Conservation (phyloP, 1,140 invertebrate genomes). For the Calosoma granatense region DNA sequence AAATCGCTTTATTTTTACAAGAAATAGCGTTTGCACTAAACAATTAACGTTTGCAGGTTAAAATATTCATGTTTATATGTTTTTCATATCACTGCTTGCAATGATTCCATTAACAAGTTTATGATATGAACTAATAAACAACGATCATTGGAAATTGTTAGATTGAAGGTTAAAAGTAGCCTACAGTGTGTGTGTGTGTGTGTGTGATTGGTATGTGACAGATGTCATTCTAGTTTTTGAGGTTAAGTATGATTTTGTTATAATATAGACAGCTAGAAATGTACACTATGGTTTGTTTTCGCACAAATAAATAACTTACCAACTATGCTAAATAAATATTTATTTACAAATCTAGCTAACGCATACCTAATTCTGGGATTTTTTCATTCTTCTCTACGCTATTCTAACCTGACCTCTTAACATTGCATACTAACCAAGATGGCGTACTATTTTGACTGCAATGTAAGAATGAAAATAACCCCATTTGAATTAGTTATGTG, state of each 20-base stretch:
- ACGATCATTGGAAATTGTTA: too few relatives aligned
- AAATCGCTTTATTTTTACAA: background rate
- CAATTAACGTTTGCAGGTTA: too few relatives aligned
- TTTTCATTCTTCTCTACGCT: background rate
- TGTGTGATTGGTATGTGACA: too few relatives aligned
- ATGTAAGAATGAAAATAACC: background rate
- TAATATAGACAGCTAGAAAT: constrained; percentile 1
- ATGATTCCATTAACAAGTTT: too few relatives aligned
- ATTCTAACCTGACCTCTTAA: background rate
- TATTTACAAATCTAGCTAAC: constrained; percentile 1
- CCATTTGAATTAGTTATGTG: background rate
- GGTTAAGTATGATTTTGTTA: background rate
- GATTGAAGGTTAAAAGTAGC: too few relatives aligned
- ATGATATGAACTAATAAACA: too few relatives aligned
- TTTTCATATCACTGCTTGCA: background rate
- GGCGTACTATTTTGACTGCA: background rate
- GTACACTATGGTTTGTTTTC: background rate
- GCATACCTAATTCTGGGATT: background rate
- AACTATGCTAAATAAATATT: background rate
- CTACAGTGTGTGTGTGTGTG: too few relatives aligned
- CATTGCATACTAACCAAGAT: background rate
- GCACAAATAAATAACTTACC: background rate
- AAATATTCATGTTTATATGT: too few relatives aligned
- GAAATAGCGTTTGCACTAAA: background rate
- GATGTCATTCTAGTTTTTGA: background rate